Evolutionary conservation across 2,797 vertebrate genomes (phyloP).

Genomic region (Halcyon leucocephala): DNA sequence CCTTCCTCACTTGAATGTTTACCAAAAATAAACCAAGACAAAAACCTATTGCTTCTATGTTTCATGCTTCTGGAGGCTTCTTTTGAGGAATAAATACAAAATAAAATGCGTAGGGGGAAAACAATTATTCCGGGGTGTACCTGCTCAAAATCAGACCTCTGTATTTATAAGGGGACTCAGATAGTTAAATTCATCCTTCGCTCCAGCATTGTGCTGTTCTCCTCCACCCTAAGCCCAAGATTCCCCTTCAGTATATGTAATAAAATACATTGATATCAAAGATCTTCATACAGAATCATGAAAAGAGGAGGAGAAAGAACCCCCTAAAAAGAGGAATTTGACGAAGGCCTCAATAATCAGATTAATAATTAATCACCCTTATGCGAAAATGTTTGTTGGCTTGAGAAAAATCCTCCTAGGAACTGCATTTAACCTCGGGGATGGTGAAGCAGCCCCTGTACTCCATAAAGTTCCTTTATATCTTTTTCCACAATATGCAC

Average conservation of each 20-base stretch:
- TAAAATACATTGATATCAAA: constrained; percentile 2
- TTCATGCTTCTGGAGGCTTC: not conserved
- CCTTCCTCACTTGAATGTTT: not conserved
- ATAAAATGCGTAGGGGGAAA: constrained; percentile 1
- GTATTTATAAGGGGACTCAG: not conserved
- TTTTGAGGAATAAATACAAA: constrained; percentile 22
- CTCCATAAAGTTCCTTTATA: constrained; percentile 79
- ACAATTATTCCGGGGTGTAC: constrained; percentile 30
- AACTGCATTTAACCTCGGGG: constrained; percentile 62
- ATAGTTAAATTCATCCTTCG: constrained; percentile 45
- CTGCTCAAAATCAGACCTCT: not conserved
- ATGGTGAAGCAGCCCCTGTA: constrained; percentile 56
- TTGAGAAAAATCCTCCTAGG: constrained; percentile 33
- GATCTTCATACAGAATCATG: not conserved
- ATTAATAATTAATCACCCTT: constrained; percentile 58
- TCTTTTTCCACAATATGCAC: constrained; percentile 84
- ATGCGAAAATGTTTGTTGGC: constrained; percentile 39
- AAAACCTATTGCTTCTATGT: not conserved
- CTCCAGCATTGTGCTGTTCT: not conserved
- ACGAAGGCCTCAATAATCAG: constrained; percentile 40
- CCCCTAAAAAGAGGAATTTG: not conserved
- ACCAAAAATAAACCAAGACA: not conserved
- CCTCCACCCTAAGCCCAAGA: not conserved
- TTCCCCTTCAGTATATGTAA: not conserved
- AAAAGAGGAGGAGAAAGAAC: not conserved